Base-by-base conservation (phyloP, 2,797 vertebrate genomes). In the Gastrophryne carolinensis region DNA sequence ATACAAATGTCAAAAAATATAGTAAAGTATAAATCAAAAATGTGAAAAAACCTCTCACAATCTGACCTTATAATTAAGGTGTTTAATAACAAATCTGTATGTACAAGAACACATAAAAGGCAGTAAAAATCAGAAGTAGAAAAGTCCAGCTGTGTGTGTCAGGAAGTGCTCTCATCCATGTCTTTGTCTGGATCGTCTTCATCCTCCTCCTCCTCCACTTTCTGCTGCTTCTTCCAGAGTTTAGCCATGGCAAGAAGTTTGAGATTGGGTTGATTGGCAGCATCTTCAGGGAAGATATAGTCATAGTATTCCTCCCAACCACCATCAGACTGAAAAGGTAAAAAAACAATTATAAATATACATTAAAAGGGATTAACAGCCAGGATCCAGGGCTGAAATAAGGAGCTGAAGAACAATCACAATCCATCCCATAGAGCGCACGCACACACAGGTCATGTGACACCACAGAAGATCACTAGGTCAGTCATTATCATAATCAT, bases 221-320 rank as follows among this genome's bases (percentile, higher is more conserved):
- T 88, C 81, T 97, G 95, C 84, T 97, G 92, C 79, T 94, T 97
- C 89, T 98, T 99, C 98, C 98, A 99, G 83, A 99, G 95, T 83
- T 98, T 98, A 63, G 96, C 97, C 96, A 99, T 98, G 47, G 97
- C 96, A 64, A 99, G 90, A 61, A 99, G 91, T 73, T 98, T 98
- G 87, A 99, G 96, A 83, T 99, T 99, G 72, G 98, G 98, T 75
- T 98, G 98, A 86, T 98, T 99, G 80, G 98, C 96, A 5, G 98
- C 92, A 53, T 98, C 97, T 80, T 99, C 98, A 0, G 98, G 98
- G 85, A 99, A 99, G 88, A 99, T 98, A 81, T 99, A 99, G 83
- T 99, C 97, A 17, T 96, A 98, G 83, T 97, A 98, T 64, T 99
- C 98, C 83, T 99, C 98, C 97, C 98, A 98, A 29, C 98, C 97